These are phyloP conservation scores for Drosophila elegans DNA, from an alignment of 1,140 invertebrate genomes.

Conservation along the genomic window DNA sequence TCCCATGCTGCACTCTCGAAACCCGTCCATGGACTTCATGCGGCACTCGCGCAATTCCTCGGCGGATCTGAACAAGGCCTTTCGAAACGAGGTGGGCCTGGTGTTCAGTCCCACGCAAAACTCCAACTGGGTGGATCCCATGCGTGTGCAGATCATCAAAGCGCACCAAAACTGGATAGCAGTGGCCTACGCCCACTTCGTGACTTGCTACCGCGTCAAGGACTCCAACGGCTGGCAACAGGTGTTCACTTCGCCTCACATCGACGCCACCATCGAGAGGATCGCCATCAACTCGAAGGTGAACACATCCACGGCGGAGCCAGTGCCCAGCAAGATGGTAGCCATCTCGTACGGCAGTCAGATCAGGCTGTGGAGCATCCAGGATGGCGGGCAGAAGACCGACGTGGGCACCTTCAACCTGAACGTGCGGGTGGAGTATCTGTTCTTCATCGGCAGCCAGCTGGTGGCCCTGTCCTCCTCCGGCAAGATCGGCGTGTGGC, in stretches of 20 bases:
- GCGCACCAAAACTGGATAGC: constrained; percentile 99
- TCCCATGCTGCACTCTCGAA: constrained; percentile 89
- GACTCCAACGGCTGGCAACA: constrained; percentile 98
- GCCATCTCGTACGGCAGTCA: constrained; percentile 94
- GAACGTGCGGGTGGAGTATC: constrained; percentile 95
- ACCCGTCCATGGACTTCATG: constrained; percentile 91
- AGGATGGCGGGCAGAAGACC: constrained; percentile 90
- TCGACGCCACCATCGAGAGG: constrained; percentile 95
- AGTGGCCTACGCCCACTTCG: constrained; percentile 97
- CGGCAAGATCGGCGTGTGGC: constrained; percentile 99
- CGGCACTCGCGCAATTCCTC: constrained; percentile 92
- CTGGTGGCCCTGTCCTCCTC: constrained; percentile 95
- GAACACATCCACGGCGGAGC: constrained; percentile 84
- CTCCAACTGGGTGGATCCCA: constrained; percentile 91
- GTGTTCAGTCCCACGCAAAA: constrained; percentile 88
- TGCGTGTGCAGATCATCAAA: constrained; percentile 96
- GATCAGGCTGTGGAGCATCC: constrained; percentile 95
- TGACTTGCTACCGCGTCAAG: constrained; percentile 97
- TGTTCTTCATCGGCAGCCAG: constrained; percentile 99
- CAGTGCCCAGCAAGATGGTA: constrained; percentile 91
- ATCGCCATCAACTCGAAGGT: constrained; percentile 98
- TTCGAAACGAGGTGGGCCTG: constrained; percentile 89
- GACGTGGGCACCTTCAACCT: constrained; percentile 97
- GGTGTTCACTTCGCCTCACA: constrained; percentile 96
- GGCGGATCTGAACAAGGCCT: constrained; percentile 91